Evolutionary conservation across 2,113 vertebrate species (phyloP), one percentile per base, ranked within the genome.

Genomic region (Carassius carassius): DNA sequence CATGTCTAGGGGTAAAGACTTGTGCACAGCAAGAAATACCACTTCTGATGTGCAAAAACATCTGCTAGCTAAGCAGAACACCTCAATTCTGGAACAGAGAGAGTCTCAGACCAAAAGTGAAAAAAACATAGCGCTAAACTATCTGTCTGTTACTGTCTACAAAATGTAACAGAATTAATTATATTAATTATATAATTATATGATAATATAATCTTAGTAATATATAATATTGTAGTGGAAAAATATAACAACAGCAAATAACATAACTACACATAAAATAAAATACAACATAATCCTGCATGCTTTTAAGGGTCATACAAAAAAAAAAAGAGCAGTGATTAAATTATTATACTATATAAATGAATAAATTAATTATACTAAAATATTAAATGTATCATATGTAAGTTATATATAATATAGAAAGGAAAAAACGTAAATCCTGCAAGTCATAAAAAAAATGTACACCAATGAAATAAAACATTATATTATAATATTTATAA

Each of bases 11-110:
- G 41, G 37, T 72, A 17, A 54, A 67, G 32, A 70, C 35, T 41
- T 1, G 19, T n/a, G 21, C n/a, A 74, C 72, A 74, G 72, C n/a
- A 25, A 7, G 49, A 29, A 49, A 75, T 25, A 51, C 1, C 72
- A 25, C 72, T 49, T 74, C 37, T 49, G 41, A 74, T 49, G 72
- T 25, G n/a, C 19, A 69, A 75, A 75, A 67, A 67, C 63, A 29
- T 67, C 63, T 67, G 25, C 63, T 16, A 67, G 63, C 25, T 29
- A 67, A 67, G 63, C 63, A 67, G 16, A 16, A 47, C 72, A 25
- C 11, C 6, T 74, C 44, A 2, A 49, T 17, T 49, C 44, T 74
- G 44, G 44, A 44, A n/a, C 72, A 17, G 41, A 49, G 37, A 23
- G 41, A 49, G 70, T 49, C 21, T 74, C 44, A 16, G 44, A 47